Evolutionary conservation across 2,888 invertebrate species (phyloP).

Genomic region (Osmoderma eremita): DNA sequence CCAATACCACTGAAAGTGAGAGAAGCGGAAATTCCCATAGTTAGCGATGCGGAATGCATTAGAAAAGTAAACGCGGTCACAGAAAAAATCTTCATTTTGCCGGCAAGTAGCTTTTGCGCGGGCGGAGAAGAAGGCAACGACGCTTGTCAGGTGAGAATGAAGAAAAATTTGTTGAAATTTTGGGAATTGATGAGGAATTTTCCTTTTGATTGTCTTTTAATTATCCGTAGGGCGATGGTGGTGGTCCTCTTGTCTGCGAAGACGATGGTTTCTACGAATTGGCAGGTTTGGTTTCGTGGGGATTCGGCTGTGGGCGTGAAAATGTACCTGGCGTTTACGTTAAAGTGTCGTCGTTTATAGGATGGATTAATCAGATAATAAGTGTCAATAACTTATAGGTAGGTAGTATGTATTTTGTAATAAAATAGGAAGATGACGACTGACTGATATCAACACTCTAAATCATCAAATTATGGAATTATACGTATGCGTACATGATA

Average conservation of each 20-base stretch:
- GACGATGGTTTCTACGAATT: constrained; percentile 93
- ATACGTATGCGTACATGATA: background rate
- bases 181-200: too few species aligned
- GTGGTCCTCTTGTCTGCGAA: constrained; percentile 92
- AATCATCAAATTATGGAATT: background rate
- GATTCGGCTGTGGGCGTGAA: constrained; percentile 90
- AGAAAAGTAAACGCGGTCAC: constrained; percentile 94
- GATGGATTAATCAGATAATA: constrained; percentile 97
- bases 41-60: constrained; percentile 91
- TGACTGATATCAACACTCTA: constrained; percentile 26
- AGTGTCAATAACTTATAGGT: constrained; percentile 84
- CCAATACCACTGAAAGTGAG: constrained; percentile 90
- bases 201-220: constrained; percentile 33
- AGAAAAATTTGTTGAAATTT: constrained; percentile 6
- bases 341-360: constrained; percentile 93
- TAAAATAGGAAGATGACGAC: background rate
- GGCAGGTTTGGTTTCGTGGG: constrained; percentile 95
- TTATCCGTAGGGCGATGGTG: constrained; percentile 85
- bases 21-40: constrained; percentile 91
- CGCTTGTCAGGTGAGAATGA: constrained; percentile 82
- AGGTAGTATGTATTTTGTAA: constrained; percentile 60
- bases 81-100: constrained; percentile 92
- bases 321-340: constrained; percentile 98
- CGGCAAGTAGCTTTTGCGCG: constrained; percentile 93
- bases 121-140: constrained; percentile 94